A percentile compares a stretch with the other conserved stretches of the same genome.
These are phyloP conservation scores for Taphrorychus bicolor DNA, from an alignment of 2,888 invertebrate species.

Conservation along the genomic window DNA sequence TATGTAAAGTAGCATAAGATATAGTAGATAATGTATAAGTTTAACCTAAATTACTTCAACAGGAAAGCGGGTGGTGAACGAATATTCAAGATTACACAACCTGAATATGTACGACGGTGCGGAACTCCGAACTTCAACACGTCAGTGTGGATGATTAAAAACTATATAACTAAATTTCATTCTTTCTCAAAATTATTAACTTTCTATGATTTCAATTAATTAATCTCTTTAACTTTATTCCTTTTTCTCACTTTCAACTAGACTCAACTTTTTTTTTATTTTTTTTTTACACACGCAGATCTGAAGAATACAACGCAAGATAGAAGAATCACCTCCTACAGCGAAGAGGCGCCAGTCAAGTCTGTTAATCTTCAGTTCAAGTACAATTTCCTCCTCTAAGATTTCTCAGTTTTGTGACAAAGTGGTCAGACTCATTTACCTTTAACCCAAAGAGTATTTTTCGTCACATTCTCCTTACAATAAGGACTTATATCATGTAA, in stretches of 20 bases:
- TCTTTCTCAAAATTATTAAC: background rate
- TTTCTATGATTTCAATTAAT: constrained; percentile 34
- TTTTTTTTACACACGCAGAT: constrained; percentile 48
- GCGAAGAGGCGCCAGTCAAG: constrained; percentile 55
- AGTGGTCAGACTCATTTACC: background rate
- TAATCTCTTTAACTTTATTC: background rate
- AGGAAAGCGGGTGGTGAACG: constrained; percentile 78
- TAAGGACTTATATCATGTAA: too few relatives aligned
- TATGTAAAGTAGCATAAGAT: too few relatives aligned
- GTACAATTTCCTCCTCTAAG: constrained; percentile 51
- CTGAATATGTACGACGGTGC: constrained; percentile 78
- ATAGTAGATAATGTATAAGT: background rate
- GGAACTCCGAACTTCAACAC: constrained; percentile 76
- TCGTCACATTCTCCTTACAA: background rate
- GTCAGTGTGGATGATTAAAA: constrained; percentile 82
- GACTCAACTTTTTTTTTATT: constrained; percentile 22
- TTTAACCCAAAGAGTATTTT: background rate
- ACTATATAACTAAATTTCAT: constrained; percentile 47
- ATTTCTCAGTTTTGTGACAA: background rate
- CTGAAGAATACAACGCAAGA: constrained; percentile 57
- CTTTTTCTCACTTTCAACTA: too few relatives aligned
- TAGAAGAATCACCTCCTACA: constrained; percentile 54
- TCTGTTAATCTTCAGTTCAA: constrained; percentile 58
- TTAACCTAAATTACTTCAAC: constrained; percentile 19
- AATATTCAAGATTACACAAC: constrained; percentile 77